A percentile compares a stretch with the other conserved stretches of the same genome.
phyloP scores from a whole-genome alignment of 2,797 vertebrate species.

The Tinamus major region DNA sequence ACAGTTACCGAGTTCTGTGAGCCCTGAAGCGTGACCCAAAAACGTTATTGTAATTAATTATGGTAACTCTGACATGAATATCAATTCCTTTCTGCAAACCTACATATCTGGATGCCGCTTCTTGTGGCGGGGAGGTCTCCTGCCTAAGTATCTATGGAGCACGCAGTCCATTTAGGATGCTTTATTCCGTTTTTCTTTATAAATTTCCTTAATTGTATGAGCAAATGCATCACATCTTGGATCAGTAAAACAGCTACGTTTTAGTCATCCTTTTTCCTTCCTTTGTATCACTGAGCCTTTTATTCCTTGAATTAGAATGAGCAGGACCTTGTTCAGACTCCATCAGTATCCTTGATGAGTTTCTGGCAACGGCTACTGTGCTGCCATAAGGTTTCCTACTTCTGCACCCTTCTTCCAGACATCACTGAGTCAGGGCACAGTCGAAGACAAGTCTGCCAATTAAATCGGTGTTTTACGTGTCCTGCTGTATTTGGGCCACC shows the following conservation, averaged over 20 bases:
- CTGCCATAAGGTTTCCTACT: conserved; percentile 58
- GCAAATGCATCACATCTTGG: not conserved
- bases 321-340: conserved; percentile 27
- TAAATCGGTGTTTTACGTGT: fast-evolving
- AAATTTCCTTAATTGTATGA: not conserved
- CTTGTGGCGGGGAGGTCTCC: not conserved
- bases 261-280: not conserved
- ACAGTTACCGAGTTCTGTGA: conserved; percentile 49
- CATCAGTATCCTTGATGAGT: conserved; percentile 39
- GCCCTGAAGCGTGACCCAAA: conserved; percentile 55
- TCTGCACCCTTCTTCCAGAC: conserved; percentile 45
- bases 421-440: not conserved
- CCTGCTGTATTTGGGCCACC: not conserved
- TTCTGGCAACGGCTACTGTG: conserved; percentile 6
- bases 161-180: not conserved
- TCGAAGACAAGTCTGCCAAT: conserved; percentile 9
- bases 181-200: not conserved
- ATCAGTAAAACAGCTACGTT: not conserved
- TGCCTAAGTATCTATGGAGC: not conserved
- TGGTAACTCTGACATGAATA: conserved; percentile 48
- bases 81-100: conserved; percentile 29
- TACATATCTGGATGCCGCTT: conserved; percentile 19
- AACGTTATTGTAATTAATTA: conserved; percentile 62
- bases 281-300: not conserved
- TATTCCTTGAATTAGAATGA: not conserved